Evolutionary conservation across 2,113 vertebrate species (phyloP).

Genomic region (Heliornis fulica): DNA sequence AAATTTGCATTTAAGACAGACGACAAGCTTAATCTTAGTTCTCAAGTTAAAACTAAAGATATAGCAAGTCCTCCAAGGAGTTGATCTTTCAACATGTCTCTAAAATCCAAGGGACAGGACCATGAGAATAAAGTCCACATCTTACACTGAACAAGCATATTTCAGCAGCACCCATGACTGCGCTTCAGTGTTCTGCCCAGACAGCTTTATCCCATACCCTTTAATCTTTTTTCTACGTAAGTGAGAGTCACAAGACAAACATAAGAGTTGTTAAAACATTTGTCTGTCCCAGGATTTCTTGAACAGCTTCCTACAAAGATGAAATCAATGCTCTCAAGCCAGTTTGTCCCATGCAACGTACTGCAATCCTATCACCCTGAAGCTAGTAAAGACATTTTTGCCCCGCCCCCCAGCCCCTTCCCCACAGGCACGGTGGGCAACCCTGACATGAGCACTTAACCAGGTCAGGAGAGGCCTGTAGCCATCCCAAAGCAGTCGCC

Average conservation of each 20-base stretch:
- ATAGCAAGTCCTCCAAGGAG: neutral
- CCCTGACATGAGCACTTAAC: accelerated
- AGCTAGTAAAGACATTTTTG: neutral
- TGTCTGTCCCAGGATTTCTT: neutral
- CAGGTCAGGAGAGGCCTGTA: accelerated
- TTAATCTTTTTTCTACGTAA: neutral
- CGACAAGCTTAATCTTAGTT: neutral
- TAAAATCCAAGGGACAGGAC: neutral
- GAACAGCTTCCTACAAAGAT: neutral
- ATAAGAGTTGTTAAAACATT: neutral
- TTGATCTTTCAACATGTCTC: neutral
- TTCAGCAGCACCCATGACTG: neutral
- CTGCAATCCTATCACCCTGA: neutral
- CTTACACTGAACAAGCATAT: neutral
- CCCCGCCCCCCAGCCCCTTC: too few relatives aligned
- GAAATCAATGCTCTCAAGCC: neutral
- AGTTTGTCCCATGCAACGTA: neutral
- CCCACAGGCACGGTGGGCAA: accelerated
- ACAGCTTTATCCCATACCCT: neutral
- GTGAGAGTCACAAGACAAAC: constrained; percentile 3
- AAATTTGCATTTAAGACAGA: too few relatives aligned
- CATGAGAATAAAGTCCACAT: accelerated
- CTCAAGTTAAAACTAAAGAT: neutral
- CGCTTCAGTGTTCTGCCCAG: neutral
- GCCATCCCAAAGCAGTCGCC: accelerated